Percentiles rank a stretch among this genome's conserved stretches.
Conservation (phyloP, 1,140 invertebrate genomes). For the Mactra quadrangularis region DNA sequence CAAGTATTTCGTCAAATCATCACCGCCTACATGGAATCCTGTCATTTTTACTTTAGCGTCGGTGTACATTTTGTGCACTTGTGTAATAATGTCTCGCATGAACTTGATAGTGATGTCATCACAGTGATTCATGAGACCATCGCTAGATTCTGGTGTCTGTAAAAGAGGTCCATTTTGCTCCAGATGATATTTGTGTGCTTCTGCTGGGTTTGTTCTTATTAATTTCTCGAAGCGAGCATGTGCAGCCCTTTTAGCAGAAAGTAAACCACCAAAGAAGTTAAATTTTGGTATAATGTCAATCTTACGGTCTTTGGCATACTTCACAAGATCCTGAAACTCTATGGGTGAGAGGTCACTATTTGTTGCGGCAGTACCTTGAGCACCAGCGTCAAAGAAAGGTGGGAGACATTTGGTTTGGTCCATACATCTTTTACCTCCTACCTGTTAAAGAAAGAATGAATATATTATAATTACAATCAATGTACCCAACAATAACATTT, state of each 20-base stretch:
- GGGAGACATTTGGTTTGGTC: slow-evolving; percentile 5
- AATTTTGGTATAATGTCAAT: slow-evolving; percentile 31
- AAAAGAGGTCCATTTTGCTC: neutral
- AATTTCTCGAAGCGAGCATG: neutral
- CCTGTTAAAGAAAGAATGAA: neutral
- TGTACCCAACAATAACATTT: too few species aligned
- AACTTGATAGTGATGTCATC: neutral
- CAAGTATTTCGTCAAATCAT: slow-evolving; percentile 14
- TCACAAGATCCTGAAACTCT: neutral
- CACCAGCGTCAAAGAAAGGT: slow-evolving; percentile 1
- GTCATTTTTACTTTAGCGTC: neutral
- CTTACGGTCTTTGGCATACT: neutral
- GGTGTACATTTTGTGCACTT: neutral
- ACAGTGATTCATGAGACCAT: slow-evolving; percentile 30
- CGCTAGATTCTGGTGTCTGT: neutral
- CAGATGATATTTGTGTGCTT: neutral
- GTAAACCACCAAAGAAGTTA: slow-evolving; percentile 33
- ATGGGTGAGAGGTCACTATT: neutral
- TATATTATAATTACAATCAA: too few species aligned
- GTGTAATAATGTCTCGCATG: neutral
- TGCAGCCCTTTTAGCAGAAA: slow-evolving; percentile 15
- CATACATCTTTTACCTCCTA: slow-evolving; percentile 20
- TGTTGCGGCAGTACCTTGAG: neutral
- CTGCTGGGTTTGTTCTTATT: neutral
- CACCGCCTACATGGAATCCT: slow-evolving; percentile 17